Evolutionary conservation across 2,797 vertebrate genomes (phyloP).

Genomic region (Hippopotamyrus pictus): DNA sequence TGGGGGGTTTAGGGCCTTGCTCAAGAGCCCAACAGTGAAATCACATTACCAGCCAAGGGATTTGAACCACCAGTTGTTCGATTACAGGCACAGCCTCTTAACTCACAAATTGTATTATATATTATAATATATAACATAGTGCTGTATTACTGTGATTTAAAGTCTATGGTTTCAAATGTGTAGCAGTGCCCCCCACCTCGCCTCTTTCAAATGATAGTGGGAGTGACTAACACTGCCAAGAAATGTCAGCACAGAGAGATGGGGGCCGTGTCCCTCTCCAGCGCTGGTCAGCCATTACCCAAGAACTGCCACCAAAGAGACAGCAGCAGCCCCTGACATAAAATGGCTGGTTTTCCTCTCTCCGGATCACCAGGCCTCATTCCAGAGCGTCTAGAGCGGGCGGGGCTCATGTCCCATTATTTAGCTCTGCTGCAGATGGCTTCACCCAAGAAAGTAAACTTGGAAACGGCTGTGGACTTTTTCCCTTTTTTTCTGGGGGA

Average conservation of each 20-base stretch:
- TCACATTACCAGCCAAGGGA: neutral
- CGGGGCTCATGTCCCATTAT: neutral
- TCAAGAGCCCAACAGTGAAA: neutral
- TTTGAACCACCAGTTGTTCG: neutral
- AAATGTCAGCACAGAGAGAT: neutral
- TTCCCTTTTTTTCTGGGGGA: neutral
- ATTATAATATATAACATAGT: neutral
- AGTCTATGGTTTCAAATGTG: neutral
- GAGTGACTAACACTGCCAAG: neutral
- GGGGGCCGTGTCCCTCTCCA: neutral
- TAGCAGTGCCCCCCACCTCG: neutral
- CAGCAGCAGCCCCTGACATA: neutral
- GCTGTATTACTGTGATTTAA: neutral
- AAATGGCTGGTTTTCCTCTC: neutral
- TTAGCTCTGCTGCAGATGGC: neutral
- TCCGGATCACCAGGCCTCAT: neutral
- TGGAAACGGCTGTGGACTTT: neutral
- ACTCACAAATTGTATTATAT: neutral
- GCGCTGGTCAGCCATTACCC: slow-evolving; percentile 10
- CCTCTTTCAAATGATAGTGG: neutral
- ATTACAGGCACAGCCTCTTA: neutral
- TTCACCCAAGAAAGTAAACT: neutral
- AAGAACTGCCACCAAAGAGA: neutral
- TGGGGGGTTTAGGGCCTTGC: neutral
- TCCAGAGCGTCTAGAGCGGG: neutral